These are phyloP conservation scores for Cistogaster globosa DNA, from an alignment of 2,888 invertebrate genomes.

Conservation along the genomic window DNA sequence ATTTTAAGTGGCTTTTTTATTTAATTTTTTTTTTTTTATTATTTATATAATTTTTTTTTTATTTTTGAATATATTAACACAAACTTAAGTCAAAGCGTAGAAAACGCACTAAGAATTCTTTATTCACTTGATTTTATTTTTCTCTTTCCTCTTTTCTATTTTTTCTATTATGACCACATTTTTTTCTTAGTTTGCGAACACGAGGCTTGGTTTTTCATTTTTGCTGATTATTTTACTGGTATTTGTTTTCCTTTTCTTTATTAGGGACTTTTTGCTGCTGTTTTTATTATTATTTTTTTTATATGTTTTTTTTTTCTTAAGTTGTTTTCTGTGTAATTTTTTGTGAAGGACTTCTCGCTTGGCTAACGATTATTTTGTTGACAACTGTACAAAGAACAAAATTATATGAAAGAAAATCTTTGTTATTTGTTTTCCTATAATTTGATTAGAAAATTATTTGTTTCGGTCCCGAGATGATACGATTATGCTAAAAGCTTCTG, in stretches of 20 bases:
- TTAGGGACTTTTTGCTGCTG: neutral
- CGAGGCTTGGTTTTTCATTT: slow-evolving; percentile 52
- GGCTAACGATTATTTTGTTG: slow-evolving; percentile 42
- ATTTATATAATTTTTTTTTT: neutral
- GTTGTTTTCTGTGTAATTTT: slow-evolving; percentile 39
- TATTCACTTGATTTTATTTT: neutral
- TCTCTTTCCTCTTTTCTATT: slow-evolving; percentile 10
- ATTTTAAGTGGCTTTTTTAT: neutral
- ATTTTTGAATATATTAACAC: slow-evolving; percentile 4
- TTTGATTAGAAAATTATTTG: neutral
- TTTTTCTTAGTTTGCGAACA: neutral
- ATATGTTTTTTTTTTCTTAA: slow-evolving; percentile 32
- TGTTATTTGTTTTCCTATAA: slow-evolving; percentile 1
- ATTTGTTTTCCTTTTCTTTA: slow-evolving; percentile 49
- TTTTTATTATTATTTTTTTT: slow-evolving; percentile 13
- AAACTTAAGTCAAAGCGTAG: neutral
- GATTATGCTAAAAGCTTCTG: too few relatives aligned
- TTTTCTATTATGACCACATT: slow-evolving; percentile 4
- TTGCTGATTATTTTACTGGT: too few relatives aligned
- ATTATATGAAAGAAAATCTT: neutral
- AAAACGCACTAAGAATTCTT: neutral
- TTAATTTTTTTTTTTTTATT: slow-evolving; percentile 3
- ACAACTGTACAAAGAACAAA: slow-evolving; percentile 48
- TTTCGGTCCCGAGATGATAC: neutral
- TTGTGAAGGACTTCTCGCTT: slow-evolving; percentile 61